Evolutionary conservation across 2,113 vertebrate species (phyloP).

Genomic region (Coptodon rendalli): DNA sequence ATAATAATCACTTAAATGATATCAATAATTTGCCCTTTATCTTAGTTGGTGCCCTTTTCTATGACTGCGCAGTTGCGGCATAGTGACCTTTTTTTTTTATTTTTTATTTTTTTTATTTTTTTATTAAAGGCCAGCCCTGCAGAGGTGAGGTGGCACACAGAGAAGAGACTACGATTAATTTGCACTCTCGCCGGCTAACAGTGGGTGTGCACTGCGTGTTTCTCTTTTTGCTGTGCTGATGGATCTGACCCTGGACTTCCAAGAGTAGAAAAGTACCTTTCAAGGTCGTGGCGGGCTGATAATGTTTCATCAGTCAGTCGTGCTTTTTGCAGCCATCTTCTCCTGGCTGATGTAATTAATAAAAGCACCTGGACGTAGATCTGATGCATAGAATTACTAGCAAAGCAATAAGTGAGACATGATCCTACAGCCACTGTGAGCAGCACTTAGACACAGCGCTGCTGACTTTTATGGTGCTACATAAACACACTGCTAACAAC

Average conservation of each 20-base stretch:
- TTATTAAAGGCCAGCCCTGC: neutral
- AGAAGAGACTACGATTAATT: neutral
- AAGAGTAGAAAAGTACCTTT: neutral
- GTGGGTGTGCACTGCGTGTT: neutral
- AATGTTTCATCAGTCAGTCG: neutral
- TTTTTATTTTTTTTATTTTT: neutral
- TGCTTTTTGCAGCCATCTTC: neutral
- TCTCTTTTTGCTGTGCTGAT: neutral
- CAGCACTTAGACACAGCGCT: neutral
- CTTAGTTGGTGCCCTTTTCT: neutral
- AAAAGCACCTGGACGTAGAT: neutral
- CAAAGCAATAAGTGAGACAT: neutral
- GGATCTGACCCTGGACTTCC: neutral
- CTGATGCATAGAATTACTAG: neutral
- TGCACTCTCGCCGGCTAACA: neutral
- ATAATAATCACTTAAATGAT: neutral
- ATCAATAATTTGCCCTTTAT: neutral
- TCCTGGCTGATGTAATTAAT: neutral
- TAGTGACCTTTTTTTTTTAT: neutral
- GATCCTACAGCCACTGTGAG: neutral
- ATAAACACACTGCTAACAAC: neutral
- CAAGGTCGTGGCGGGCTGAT: constrained; percentile 16
- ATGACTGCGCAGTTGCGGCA: neutral
- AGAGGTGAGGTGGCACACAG: neutral
- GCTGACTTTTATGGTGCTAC: neutral